A percentile compares a stretch with the other conserved stretches of the same genome.
These are phyloP conservation scores for Philaenus spumarius DNA, from an alignment of 1,140 invertebrate species.

Conservation along the genomic window DNA sequence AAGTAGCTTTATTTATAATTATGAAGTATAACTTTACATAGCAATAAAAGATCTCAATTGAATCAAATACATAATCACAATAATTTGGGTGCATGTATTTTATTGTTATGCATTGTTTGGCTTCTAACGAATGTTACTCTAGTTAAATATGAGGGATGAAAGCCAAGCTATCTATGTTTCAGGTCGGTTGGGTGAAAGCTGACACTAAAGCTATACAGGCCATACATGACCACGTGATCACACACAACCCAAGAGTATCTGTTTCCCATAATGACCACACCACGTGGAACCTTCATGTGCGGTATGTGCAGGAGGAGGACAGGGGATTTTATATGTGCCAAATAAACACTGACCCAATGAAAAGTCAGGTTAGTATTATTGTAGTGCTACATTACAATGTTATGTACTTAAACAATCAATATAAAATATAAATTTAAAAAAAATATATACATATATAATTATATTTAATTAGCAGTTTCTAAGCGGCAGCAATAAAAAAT, in stretches of 20 bases:
- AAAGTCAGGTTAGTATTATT: slow-evolving; percentile 70
- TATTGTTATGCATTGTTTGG: too few relatives aligned
- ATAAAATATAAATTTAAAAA: neutral
- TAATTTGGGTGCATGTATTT: too few relatives aligned
- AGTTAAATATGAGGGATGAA: too few relatives aligned
- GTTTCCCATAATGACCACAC: slow-evolving; percentile 82
- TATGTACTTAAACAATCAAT: too few relatives aligned
- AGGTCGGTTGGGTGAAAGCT: slow-evolving; percentile 90
- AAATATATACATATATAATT: neutral
- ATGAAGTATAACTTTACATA: too few relatives aligned
- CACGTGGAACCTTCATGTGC: slow-evolving; percentile 82
- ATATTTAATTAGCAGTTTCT: too few relatives aligned
- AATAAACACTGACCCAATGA: slow-evolving; percentile 90
- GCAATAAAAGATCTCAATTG: too few relatives aligned
- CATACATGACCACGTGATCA: slow-evolving; percentile 87
- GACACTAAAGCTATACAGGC: slow-evolving; percentile 87
- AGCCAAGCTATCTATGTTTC: slow-evolving; percentile 29
- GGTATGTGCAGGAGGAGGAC: slow-evolving; percentile 73
- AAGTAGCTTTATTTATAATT: too few relatives aligned
- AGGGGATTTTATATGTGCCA: slow-evolving; percentile 88
- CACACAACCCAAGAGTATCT: slow-evolving; percentile 76
- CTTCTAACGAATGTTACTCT: too few relatives aligned
- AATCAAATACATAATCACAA: too few relatives aligned
- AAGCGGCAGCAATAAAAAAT: too few relatives aligned
- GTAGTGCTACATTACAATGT: too few relatives aligned